These are phyloP conservation scores for Trachelus stipa DNA, from an alignment of 2,888 invertebrate species.

Conservation along the genomic window DNA sequence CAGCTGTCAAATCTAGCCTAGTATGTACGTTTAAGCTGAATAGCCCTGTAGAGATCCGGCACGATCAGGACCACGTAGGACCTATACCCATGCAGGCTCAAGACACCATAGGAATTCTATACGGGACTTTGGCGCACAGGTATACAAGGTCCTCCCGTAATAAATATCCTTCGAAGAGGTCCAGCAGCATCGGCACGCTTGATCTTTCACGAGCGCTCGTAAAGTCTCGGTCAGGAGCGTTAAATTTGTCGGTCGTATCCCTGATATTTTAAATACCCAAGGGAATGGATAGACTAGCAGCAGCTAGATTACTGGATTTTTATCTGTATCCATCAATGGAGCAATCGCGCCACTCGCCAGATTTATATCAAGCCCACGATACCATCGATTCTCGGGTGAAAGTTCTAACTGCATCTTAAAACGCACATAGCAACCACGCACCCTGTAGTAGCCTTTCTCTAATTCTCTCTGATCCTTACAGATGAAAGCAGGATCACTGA, in stretches of 20 bases:
- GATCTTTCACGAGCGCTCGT: conserved; percentile 55
- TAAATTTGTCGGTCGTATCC: conserved; percentile 46
- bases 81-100: neutral
- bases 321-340: neutral
- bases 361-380: neutral
- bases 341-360: neutral
- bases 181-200: conserved; percentile 50
- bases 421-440: neutral
- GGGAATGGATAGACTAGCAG: neutral
- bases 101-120: neutral
- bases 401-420: neutral
- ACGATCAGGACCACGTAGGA: neutral
- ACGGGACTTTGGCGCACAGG: neutral
- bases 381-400: neutral
- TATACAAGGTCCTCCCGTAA: conserved; percentile 33
- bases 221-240: conserved; percentile 44
- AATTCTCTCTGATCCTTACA: too few species aligned
- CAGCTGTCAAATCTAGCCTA: neutral
- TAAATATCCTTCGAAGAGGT: conserved; percentile 55
- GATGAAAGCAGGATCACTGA: too few species aligned
- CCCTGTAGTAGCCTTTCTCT: neutral
- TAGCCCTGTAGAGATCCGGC: neutral
- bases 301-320: neutral
- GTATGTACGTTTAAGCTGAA: neutral
- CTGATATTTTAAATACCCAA: conserved; percentile 9